A percentile compares a stretch with the other conserved stretches of the same genome.
phyloP scores from a whole-genome alignment of 1,140 invertebrate genomes.

The Uloborus diversus region DNA sequence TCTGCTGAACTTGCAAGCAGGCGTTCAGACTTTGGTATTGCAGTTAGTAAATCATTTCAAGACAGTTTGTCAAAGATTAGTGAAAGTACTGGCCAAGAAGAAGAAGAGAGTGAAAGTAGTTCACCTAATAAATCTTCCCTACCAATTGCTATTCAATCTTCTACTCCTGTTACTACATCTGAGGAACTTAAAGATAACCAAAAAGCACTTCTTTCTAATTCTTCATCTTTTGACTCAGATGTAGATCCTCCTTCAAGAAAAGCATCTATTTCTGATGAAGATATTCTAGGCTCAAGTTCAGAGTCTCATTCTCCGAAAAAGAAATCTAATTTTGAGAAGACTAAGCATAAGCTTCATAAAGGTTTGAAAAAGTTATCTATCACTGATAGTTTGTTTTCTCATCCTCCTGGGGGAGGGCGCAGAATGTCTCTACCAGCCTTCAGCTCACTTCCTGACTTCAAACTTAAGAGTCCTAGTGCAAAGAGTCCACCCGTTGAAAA shows the following conservation, averaged over 20 bases:
- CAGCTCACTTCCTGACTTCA: slow-evolving; percentile 43
- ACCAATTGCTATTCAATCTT: not conserved
- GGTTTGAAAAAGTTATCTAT: slow-evolving; percentile 33
- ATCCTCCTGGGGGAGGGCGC: not conserved
- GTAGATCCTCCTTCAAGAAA: slow-evolving; percentile 25
- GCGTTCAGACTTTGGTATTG: not conserved
- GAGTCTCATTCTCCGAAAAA: slow-evolving; percentile 40
- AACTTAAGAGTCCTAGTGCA: slow-evolving; percentile 13
- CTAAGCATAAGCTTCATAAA: slow-evolving; percentile 45
- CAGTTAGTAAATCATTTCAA: slow-evolving; percentile 42
- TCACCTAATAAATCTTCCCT: not conserved
- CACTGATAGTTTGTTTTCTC: slow-evolving; percentile 41
- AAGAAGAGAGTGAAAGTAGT: not conserved
- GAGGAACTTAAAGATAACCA: not conserved
- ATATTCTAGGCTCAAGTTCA: not conserved
- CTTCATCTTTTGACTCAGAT: slow-evolving; percentile 28
- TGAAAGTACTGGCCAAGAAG: slow-evolving; percentile 28
- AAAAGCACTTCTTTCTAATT: not conserved
- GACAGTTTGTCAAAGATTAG: slow-evolving; percentile 45
- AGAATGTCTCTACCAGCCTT: slow-evolving; percentile 41
- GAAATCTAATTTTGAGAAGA: slow-evolving; percentile 50
- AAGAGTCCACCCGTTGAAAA: slow-evolving; percentile 16
- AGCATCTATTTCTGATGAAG: slow-evolving; percentile 46
- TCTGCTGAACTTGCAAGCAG: slow-evolving; percentile 8
- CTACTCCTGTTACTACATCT: not conserved